Percentiles rank a stretch among this genome's conserved stretches.
phyloP scores from a whole-genome alignment of 2,113 vertebrate species.

The Romanogobio albipinnatus region DNA sequence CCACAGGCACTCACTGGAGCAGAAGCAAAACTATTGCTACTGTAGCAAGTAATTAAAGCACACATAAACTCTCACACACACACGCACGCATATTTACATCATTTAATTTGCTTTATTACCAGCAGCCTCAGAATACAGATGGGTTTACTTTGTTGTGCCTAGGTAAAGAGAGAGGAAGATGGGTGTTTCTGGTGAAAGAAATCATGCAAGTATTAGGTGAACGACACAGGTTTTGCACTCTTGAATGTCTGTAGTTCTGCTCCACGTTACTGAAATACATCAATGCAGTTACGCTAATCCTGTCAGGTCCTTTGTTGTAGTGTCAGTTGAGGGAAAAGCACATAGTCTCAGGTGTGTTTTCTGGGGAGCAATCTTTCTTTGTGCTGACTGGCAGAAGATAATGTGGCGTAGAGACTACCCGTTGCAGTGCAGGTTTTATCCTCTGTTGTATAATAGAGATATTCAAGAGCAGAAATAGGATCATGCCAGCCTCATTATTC shows the following conservation, averaged over 20 bases:
- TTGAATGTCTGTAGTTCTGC: conserved; percentile 8
- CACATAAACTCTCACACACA: not conserved
- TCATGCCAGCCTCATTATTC: conserved; percentile 4
- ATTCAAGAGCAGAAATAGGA: conserved; percentile 33
- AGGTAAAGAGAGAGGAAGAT: not conserved
- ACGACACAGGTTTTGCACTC: not conserved
- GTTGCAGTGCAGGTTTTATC: conserved; percentile 37
- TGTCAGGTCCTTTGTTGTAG: conserved; percentile 18
- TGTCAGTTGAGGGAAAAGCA: conserved; percentile 26
- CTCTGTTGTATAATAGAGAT: conserved; percentile 30
- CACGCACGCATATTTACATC: not conserved
- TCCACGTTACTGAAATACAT: conserved; percentile 14
- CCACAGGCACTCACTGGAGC: not conserved
- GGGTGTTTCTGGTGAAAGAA: conserved; percentile 17
- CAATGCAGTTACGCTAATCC: conserved; percentile 19
- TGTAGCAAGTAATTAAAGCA: conserved; percentile 4
- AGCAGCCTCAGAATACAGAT: conserved; percentile 3
- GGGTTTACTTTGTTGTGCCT: not conserved
- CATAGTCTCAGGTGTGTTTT: conserved; percentile 39
- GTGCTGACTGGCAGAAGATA: conserved; percentile 46
- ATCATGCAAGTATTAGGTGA: not conserved
- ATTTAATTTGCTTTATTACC: not conserved
- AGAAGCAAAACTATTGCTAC: conserved; percentile 1
- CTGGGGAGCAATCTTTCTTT: conserved; percentile 29
- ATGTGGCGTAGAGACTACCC: conserved; percentile 26